Percentiles rank a stretch among this genome's conserved stretches.
These are phyloP conservation scores for Ceratosolen solmsi DNA, from an alignment of 1,140 invertebrate species.

Conservation along the genomic window DNA sequence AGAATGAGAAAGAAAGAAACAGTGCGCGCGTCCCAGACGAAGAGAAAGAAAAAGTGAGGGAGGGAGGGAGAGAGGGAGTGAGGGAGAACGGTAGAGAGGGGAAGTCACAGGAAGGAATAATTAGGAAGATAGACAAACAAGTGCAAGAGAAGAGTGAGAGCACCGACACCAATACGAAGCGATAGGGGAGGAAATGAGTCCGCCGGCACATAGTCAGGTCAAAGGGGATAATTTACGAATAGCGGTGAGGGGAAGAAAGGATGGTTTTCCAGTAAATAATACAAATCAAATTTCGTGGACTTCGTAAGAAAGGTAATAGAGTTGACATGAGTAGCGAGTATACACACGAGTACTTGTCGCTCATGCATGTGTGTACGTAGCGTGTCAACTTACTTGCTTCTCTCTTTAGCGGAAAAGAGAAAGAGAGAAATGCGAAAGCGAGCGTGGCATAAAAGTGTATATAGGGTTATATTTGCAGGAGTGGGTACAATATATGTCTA, in stretches of 20 bases:
- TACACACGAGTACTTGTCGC: no score
- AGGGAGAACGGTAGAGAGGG: conserved; percentile 43
- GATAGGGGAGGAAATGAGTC: background rate
- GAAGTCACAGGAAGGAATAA: conserved; percentile 35
- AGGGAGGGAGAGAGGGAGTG: conserved; percentile 54
- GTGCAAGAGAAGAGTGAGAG: background rate
- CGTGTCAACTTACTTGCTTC: conserved; percentile 4
- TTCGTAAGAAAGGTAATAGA: background rate
- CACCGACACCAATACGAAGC: background rate
- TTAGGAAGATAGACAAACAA: conserved; percentile 29
- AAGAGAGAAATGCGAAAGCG: background rate
- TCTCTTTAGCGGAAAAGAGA: background rate
- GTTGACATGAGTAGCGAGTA: background rate
- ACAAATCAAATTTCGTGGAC: conserved; percentile 56
- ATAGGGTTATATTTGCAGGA: background rate
- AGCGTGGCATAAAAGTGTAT: background rate
- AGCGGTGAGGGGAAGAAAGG: conserved; percentile 42
- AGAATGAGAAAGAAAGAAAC: background rate
- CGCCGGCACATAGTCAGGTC: background rate
- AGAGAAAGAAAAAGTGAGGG: conserved; percentile 52
- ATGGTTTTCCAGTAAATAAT: conserved; percentile 65
- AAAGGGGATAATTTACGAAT: conserved; percentile 22
- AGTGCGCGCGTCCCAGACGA: no score
- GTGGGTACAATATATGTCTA: background rate
- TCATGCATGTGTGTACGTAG: conserved; percentile 11